Evolutionary conservation across 2,113 vertebrate species (phyloP), one percentile per base, ranked within the genome.

Genomic region (Erinaceus europaeus): DNA sequence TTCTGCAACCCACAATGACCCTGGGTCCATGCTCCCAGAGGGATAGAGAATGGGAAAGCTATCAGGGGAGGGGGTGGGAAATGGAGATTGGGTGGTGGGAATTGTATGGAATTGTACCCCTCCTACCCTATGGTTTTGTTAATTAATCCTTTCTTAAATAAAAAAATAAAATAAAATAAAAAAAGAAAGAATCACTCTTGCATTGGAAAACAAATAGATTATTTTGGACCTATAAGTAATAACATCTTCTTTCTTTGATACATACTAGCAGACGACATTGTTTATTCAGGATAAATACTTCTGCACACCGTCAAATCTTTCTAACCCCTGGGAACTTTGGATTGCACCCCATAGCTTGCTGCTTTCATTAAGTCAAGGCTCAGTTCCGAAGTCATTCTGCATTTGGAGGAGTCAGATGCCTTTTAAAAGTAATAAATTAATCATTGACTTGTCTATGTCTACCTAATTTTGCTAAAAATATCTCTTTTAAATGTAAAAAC

Each of bases 121-220:
- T n/a, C n/a, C n/a, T n/a, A n/a, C n/a, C n/a, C n/a, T n/a, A n/a
- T n/a, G n/a, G n/a, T n/a, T n/a, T n/a, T n/a, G n/a, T n/a, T n/a
- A n/a, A n/a, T n/a, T n/a, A n/a, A n/a, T n/a, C n/a, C n/a, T n/a
- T n/a, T n/a, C n/a, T n/a, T n/a, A n/a, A n/a, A n/a, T n/a, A n/a
- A n/a, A n/a, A n/a, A n/a, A n/a, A n/a, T n/a, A n/a, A n/a, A n/a
- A n/a, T n/a, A n/a, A n/a, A n/a, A n/a, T n/a, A n/a, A n/a, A 82
- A 83, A 34, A n/a, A 52, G 4, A 20, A 69, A 23, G n/a, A 10
- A 78, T 68, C 23, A 42, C 23, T 68, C 65, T 27, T 68, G 27
- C 79, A 68, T 27, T 79, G 44, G 29, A 61, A 91, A 93, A 69
- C 38, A 85, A 83, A 86, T 44, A 93, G 72, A 89, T 62, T 65